phyloP scores from a whole-genome alignment of 2,888 invertebrate genomes.

The Deilephila porcellus region DNA sequence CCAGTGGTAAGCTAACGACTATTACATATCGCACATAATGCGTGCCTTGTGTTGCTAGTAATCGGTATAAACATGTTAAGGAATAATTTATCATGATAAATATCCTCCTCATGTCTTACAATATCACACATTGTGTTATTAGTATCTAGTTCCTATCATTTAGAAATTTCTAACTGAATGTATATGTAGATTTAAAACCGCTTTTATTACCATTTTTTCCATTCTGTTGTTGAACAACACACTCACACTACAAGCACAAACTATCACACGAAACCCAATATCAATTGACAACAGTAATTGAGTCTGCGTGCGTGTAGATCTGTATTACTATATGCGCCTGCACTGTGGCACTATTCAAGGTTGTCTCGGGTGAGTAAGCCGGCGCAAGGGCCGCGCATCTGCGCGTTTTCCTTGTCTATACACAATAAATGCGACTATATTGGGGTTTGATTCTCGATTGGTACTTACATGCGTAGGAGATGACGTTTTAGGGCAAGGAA shows the following conservation, averaged over 20 bases:
- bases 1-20: no score
- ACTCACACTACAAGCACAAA: not conserved
- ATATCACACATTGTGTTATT: no score
- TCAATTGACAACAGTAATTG: conserved; percentile 24
- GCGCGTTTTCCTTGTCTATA: conserved; percentile 31
- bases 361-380: conserved; percentile 34
- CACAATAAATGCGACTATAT: conserved; percentile 5
- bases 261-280: not conserved
- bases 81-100: no score
- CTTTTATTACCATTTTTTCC: no score
- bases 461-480: not conserved
- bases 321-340: conserved; percentile 18
- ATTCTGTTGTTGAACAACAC: not conserved
- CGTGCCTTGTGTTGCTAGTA: no score
- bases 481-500: not conserved
- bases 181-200: no score
- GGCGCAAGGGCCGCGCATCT: conserved; percentile 37
- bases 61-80: no score
- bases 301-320: not conserved
- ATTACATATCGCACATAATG: no score
- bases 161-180: no score
- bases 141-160: no score
- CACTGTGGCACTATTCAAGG: conserved; percentile 32
- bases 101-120: no score
- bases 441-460: conserved; percentile 4